These are phyloP conservation scores for Leucoraja ocellata DNA, from an alignment of 2,797 vertebrate species.

Conservation along the genomic window DNA sequence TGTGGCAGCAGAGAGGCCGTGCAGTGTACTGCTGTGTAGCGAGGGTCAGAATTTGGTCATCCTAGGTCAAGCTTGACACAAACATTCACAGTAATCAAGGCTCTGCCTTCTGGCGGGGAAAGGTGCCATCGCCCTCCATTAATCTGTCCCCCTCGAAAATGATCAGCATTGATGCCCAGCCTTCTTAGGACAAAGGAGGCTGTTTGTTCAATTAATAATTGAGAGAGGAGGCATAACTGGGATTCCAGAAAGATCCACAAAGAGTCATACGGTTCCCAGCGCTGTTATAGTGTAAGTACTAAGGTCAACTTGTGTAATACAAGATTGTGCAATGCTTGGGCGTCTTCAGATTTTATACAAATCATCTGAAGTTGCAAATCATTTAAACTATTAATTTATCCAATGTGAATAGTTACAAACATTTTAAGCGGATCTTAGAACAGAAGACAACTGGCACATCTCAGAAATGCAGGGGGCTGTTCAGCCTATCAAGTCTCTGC, in stretches of 20 bases:
- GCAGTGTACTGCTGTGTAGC: too few species aligned
- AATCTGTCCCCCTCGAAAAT: too few species aligned
- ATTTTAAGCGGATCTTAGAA: not conserved
- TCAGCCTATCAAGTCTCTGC: too few species aligned
- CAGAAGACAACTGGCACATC: not conserved
- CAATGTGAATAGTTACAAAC: not conserved
- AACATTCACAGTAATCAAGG: too few species aligned
- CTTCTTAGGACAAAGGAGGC: not conserved
- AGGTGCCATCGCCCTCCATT: too few species aligned
- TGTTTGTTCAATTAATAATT: not conserved
- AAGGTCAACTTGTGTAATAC: not conserved
- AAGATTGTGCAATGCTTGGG: not conserved
- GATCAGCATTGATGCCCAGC: not conserved
- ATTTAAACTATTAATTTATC: not conserved
- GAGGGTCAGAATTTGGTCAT: too few species aligned
- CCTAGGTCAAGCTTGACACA: too few species aligned
- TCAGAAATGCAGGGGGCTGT: too few species aligned
- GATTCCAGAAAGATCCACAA: not conserved
- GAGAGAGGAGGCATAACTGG: not conserved
- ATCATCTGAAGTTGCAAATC: not conserved
- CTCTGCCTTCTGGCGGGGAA: too few species aligned
- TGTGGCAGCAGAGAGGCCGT: too few species aligned
- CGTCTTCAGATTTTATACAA: not conserved
- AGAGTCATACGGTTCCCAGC: not conserved
- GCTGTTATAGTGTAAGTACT: not conserved